Percentiles rank a stretch among this genome's conserved stretches.
phyloP scores from a whole-genome alignment of 2,888 invertebrate genomes.

The Athrips mouffetella region DNA sequence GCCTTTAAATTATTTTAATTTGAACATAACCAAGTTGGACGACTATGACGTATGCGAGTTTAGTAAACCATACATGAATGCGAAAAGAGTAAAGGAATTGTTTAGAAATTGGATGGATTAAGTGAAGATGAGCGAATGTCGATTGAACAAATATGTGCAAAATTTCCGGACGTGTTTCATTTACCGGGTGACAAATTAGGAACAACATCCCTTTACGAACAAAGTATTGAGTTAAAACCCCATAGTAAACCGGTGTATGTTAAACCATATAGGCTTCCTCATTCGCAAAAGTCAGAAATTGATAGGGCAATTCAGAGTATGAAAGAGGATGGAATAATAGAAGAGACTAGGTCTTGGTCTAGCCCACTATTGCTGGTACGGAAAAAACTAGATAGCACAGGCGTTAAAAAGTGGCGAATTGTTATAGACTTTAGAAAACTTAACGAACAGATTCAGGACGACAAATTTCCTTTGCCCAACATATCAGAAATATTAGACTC shows the following conservation, averaged over 20 bases:
- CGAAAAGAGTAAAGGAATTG: constrained; percentile 23
- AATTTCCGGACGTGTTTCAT: constrained; percentile 26
- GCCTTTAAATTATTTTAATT: constrained; percentile 15
- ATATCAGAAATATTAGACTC: constrained; percentile 26
- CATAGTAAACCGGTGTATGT: constrained; percentile 17
- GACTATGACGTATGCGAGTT: constrained; percentile 24
- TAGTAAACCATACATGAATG: constrained; percentile 16
- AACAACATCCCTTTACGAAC: constrained; percentile 20
- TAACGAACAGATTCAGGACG: constrained; percentile 21
- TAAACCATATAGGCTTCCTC: constrained; percentile 26
- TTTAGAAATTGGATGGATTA: constrained; percentile 23
- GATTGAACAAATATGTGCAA: constrained; percentile 24
- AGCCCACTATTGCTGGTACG: constrained; percentile 28
- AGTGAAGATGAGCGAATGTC: constrained; percentile 15
- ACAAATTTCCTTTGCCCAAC: constrained; percentile 25
- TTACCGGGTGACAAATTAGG: constrained; percentile 23
- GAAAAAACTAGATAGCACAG: constrained; percentile 20
- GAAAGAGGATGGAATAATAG: constrained; percentile 23
- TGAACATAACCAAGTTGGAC: constrained; percentile 9
- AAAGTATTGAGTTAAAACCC: constrained; percentile 23
- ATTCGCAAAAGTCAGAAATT: constrained; percentile 21
- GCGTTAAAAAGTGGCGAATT: constrained; percentile 25
- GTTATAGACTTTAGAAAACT: constrained; percentile 25
- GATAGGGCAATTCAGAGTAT: constrained; percentile 22
- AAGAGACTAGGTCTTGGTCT: constrained; percentile 20